These are phyloP conservation scores for Drosophila takahashii DNA, from an alignment of 1,140 invertebrate species.

Conservation along the genomic window DNA sequence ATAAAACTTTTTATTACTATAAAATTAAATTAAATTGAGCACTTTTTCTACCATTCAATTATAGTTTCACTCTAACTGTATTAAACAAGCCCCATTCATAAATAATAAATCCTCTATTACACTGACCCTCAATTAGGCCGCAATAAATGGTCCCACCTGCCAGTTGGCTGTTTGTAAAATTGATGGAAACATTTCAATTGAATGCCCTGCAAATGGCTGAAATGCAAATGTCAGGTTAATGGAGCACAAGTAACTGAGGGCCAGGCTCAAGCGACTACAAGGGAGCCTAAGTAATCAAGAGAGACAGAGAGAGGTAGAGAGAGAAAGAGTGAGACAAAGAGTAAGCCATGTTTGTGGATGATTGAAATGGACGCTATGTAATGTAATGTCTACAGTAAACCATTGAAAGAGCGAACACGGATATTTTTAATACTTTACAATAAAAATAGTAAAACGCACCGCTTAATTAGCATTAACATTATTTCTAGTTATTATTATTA, in stretches of 20 bases:
- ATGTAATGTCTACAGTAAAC: slow-evolving; percentile 19
- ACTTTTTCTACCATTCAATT: slow-evolving; percentile 7
- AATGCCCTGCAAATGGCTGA: slow-evolving; percentile 56
- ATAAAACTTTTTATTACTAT: neutral
- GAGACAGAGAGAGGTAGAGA: slow-evolving; percentile 15
- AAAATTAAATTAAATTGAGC: slow-evolving; percentile 2
- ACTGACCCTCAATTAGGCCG: slow-evolving; percentile 28
- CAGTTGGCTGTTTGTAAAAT: slow-evolving; percentile 25
- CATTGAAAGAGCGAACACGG: slow-evolving; percentile 11
- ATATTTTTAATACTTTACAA: neutral
- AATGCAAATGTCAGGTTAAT: slow-evolving; percentile 70
- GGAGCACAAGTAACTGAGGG: slow-evolving; percentile 71
- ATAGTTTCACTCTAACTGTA: slow-evolving; percentile 2
- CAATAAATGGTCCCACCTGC: slow-evolving; percentile 17
- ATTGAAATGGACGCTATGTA: slow-evolving; percentile 50
- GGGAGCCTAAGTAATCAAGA: slow-evolving; percentile 33
- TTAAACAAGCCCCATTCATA: slow-evolving; percentile 13
- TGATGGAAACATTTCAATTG: slow-evolving; percentile 64
- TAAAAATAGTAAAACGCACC: too few relatives aligned
- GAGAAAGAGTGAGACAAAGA: slow-evolving; percentile 8
- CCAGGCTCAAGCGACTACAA: slow-evolving; percentile 62
- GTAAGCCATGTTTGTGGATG: slow-evolving; percentile 40
- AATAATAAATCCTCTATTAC: slow-evolving; percentile 32
- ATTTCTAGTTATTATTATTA: too few relatives aligned
- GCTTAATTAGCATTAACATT: too few relatives aligned